Percentiles rank a stretch among this genome's conserved stretches.
phyloP scores from a whole-genome alignment of 2,113 vertebrate species.

The Sinocyclocheilus maitianheensis region DNA sequence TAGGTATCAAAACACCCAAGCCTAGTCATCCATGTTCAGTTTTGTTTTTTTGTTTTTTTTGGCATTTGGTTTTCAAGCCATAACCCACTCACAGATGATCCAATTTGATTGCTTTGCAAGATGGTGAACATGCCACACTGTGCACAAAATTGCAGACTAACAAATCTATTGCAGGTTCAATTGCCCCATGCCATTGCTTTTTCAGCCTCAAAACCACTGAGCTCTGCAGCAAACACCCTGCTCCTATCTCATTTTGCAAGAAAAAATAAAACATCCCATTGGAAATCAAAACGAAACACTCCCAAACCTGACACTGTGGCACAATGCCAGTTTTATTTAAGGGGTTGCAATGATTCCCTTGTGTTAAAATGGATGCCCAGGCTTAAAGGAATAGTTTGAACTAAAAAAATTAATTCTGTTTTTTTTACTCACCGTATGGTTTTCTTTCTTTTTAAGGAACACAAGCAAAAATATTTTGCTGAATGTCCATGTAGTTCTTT shows the following conservation, averaged over 20 bases:
- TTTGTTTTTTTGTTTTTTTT: conserved; percentile 63
- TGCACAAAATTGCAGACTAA: conserved; percentile 69
- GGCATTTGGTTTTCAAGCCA: conserved; percentile 45
- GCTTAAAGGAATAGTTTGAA: conserved; percentile 62
- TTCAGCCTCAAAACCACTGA: conserved; percentile 69
- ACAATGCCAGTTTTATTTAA: conserved; percentile 63
- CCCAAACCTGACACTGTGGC: conserved; percentile 42
- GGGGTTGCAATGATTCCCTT: conserved; percentile 61
- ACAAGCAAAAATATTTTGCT: neutral
- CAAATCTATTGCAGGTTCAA: conserved; percentile 62
- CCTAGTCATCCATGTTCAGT: conserved; percentile 79
- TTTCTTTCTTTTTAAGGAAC: neutral
- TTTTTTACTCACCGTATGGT: neutral
- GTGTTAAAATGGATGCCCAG: conserved; percentile 80
- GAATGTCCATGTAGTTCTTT: neutral
- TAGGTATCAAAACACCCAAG: conserved; percentile 74
- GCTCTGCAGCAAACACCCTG: conserved; percentile 62
- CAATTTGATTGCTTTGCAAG: conserved; percentile 52
- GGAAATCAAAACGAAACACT: conserved; percentile 5
- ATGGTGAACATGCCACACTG: conserved; percentile 46
- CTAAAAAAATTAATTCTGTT: neutral
- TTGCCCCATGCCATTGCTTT: conserved; percentile 70
- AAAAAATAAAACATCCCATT: conserved; percentile 8
- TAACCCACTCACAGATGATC: conserved; percentile 55
- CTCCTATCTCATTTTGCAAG: conserved; percentile 31